Conservation (phyloP, 1,140 invertebrate genomes). For the Leptinotarsa lineolata region DNA sequence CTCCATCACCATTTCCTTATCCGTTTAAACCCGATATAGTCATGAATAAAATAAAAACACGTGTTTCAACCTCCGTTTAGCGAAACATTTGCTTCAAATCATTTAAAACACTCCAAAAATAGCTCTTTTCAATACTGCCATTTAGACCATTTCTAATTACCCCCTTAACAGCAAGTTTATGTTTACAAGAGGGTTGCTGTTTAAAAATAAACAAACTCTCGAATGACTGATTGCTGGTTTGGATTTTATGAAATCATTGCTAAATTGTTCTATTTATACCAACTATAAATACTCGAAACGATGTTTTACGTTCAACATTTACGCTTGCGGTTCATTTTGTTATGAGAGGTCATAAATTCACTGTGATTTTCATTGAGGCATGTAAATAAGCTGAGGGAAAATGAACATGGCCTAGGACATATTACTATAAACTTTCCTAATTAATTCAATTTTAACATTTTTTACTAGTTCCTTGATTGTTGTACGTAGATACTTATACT, state of each 20-base stretch:
- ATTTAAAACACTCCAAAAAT: neutral
- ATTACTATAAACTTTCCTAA: too few relatives aligned
- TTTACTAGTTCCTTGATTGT: too few relatives aligned
- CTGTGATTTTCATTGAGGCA: neutral
- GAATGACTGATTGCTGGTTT: neutral
- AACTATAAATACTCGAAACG: neutral
- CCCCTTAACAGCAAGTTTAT: neutral
- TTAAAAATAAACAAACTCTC: neutral
- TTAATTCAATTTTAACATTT: too few relatives aligned
- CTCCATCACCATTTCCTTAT: neutral
- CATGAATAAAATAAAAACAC: neutral
- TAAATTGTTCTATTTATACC: neutral
- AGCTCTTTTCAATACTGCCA: neutral
- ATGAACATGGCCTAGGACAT: too few relatives aligned
- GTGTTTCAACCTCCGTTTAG: neutral
- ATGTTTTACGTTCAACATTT: constrained; percentile 4
- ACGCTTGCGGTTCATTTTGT: neutral
- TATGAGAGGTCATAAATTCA: neutral
- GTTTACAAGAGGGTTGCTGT: neutral
- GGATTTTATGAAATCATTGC: neutral
- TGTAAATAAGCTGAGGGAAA: neutral
- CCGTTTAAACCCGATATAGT: neutral
- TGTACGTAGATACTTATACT: too few relatives aligned
- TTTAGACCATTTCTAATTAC: neutral
- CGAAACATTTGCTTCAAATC: neutral